Evolutionary conservation across 2,113 vertebrate species (phyloP).

Genomic region (Hystrix cristata): DNA sequence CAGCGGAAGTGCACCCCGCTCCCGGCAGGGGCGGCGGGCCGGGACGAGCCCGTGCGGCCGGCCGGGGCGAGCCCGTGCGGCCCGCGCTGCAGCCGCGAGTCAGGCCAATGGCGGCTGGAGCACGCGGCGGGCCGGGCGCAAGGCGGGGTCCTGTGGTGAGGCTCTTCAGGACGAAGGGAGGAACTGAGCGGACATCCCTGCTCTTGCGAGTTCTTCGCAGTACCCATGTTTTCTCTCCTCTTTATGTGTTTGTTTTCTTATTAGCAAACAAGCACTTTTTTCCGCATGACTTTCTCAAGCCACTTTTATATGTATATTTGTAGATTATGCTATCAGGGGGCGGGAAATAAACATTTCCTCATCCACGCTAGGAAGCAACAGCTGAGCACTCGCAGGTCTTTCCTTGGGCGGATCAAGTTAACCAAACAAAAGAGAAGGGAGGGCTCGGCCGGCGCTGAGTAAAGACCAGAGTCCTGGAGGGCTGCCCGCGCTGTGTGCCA

Average conservation of each 20-base stretch:
- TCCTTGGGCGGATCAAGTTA: neutral
- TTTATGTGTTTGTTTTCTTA: constrained; percentile 23
- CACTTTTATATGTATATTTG: neutral
- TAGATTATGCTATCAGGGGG: neutral
- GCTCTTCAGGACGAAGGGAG: neutral
- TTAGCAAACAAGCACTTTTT: neutral
- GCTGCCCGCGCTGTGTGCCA: neutral
- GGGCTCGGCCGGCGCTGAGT: neutral
- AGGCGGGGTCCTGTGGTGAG: neutral
- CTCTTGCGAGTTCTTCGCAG: neutral
- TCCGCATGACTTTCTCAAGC: neutral
- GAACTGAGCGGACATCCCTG: neutral
- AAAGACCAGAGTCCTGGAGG: neutral
- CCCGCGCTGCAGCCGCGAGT: neutral
- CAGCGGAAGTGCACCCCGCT: no score
- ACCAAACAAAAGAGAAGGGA: neutral
- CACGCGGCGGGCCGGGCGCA: neutral
- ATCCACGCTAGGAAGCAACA: neutral
- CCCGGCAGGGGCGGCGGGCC: neutral
- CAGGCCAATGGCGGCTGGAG: neutral
- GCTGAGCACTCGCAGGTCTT: neutral
- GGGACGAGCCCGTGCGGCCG: neutral
- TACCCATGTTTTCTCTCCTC: neutral
- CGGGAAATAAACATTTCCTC: constrained; percentile 49
- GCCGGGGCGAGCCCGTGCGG: neutral